Evolutionary conservation across 2,888 invertebrate genomes (phyloP), one percentile per base, ranked within the genome.

Genomic region (Salticus scenicus): DNA sequence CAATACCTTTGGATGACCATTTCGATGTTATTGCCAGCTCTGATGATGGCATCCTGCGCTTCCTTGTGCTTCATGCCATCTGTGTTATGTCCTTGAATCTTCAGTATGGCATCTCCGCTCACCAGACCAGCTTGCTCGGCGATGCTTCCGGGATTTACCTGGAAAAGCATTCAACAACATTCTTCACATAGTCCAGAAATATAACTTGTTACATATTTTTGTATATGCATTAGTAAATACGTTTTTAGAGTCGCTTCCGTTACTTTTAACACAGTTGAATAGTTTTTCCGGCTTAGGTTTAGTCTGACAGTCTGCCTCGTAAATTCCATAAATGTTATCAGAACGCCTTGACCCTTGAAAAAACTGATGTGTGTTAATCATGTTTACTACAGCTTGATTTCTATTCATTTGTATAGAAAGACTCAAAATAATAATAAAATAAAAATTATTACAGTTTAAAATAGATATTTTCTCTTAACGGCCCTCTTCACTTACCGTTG

Each of bases 101-200:
- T 95, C 91, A 98, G 94, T 88, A 99, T 95, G 37, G 96, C 95
- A 92, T 99, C 99, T 63, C 98, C 98, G 33, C 98, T 96, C 90
- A 94, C 94, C 80, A 99, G 93, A 80, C 98, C 99, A 88, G 97
- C 96, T 90, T 95, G 94, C 92, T 98, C 98, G 5, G 99, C 98
- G 88, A 97, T 94, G 90, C 98, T 97, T 88, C 97, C 98, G 81
- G 95, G 96, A 91, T 96, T 96, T 89, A 99, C 97, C 98, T 98
- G 92, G 1, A 57, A 37, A 37, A 37, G 37, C 37, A 37, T 10
- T 2, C 30, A 7, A 30, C 28, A 30, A 66, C 17, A 47, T n/a
- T 1, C 1, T 1, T 47, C 20, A 4, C 2, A 47, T 2, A n/a
- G 20, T 20, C 47, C 2, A 20, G 47, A 47, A 47, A n/a, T 47